Percentiles rank a stretch among this genome's conserved stretches.
Evolutionary conservation across 2,797 vertebrate species (phyloP).

Genomic region (Sebastes diploproa): DNA sequence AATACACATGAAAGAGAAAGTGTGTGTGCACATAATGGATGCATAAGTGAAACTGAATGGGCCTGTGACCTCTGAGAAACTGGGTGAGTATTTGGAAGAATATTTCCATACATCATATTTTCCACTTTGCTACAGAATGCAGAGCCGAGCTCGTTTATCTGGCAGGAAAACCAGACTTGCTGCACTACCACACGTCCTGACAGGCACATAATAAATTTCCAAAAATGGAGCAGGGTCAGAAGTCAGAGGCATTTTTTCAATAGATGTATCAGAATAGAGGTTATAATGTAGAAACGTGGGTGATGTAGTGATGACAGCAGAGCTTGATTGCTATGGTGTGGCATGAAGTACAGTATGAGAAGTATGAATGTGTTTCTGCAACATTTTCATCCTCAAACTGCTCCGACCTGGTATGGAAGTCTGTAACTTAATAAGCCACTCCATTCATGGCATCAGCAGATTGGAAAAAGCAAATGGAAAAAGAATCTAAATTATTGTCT

Average conservation of each 20-base stretch:
- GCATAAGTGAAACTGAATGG: slow-evolving; percentile 14
- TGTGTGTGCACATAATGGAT: neutral
- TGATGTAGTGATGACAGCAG: slow-evolving; percentile 32
- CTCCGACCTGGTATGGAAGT: slow-evolving; percentile 61
- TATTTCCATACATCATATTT: slow-evolving; percentile 73
- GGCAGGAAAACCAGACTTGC: slow-evolving; percentile 52
- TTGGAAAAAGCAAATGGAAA: slow-evolving; percentile 71
- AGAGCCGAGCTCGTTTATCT: slow-evolving; percentile 40
- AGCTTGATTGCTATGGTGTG: slow-evolving; percentile 12
- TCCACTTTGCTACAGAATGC: slow-evolving; percentile 62
- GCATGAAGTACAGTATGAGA: slow-evolving; percentile 3
- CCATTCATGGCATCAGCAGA: slow-evolving; percentile 64
- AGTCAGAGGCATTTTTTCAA: slow-evolving; percentile 24
- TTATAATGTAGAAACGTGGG: slow-evolving; percentile 22
- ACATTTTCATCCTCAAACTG: slow-evolving; percentile 47
- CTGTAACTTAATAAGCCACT: slow-evolving; percentile 66
- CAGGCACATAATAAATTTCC: slow-evolving; percentile 52
- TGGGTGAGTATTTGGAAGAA: slow-evolving; percentile 51
- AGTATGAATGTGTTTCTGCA: slow-evolving; percentile 33
- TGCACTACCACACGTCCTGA: slow-evolving; percentile 50
- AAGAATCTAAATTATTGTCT: slow-evolving; percentile 69
- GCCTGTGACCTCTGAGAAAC: slow-evolving; percentile 36
- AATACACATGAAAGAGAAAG: neutral
- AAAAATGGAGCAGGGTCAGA: slow-evolving; percentile 45
- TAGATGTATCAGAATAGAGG: slow-evolving; percentile 14